Conservation (phyloP, 2,797 vertebrate genomes). For the Trichosurus vulpecula region DNA sequence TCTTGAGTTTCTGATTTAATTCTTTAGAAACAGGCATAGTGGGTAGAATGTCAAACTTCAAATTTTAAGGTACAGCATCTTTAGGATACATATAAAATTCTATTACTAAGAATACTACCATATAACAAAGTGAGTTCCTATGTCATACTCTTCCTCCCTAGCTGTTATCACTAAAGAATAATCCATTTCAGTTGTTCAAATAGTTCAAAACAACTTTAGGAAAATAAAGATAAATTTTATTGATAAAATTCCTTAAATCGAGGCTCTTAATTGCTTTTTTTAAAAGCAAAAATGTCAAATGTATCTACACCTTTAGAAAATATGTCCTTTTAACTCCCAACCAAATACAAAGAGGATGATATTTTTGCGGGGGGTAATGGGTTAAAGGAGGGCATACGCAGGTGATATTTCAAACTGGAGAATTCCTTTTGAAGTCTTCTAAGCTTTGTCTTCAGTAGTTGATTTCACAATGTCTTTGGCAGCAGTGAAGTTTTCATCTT, state of each 20-base stretch:
- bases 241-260: not conserved
- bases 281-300: not conserved
- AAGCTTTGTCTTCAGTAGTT: not conserved
- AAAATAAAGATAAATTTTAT: not conserved
- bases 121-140: not conserved
- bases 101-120: not conserved
- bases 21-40: not conserved
- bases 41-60: not conserved
- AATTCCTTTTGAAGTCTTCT: not conserved
- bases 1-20: slow-evolving; percentile 28
- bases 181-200: not conserved
- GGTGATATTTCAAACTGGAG: not conserved
- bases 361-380: not conserved
- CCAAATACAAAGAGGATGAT: not conserved
- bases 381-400: not conserved
- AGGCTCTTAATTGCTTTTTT: not conserved
- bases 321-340: not conserved
- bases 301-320: not conserved
- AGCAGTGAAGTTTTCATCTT: not conserved
- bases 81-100: not conserved
- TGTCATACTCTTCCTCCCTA: not conserved
- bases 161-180: not conserved
- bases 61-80: not conserved
- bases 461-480: not conserved
- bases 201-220: not conserved